These are phyloP conservation scores for Harpalus rufipes DNA, from an alignment of 2,888 invertebrate species.

Conservation along the genomic window DNA sequence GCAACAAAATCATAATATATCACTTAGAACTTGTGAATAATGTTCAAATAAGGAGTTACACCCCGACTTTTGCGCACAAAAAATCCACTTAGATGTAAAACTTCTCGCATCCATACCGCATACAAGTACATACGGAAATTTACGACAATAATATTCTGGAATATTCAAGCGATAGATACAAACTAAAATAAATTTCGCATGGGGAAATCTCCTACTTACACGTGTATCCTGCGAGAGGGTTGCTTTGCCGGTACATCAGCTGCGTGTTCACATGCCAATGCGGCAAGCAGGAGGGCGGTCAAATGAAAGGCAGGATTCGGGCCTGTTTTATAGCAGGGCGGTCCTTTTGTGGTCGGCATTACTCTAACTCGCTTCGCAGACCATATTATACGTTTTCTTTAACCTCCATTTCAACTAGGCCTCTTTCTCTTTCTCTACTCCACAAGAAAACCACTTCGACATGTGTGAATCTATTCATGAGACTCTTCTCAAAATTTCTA, in stretches of 20 bases:
- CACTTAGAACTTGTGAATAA: conserved; percentile 50
- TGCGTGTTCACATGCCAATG: conserved; percentile 60
- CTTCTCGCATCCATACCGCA: conserved; percentile 11
- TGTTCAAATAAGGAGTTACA: conserved; percentile 54
- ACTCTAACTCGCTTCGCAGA: conserved; percentile 36
- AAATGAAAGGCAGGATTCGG: conserved; percentile 50
- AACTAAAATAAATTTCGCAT: conserved; percentile 26
- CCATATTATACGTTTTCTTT: conserved; percentile 50
- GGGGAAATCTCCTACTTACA: conserved; percentile 13
- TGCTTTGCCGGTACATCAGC: conserved; percentile 37
- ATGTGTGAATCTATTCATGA: conserved; percentile 46
- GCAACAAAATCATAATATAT: conserved; percentile 55
- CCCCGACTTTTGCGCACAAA: conserved; percentile 48
- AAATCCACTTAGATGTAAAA: conserved; percentile 48
- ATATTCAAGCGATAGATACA: conserved; percentile 2
- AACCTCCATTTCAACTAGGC: conserved; percentile 42
- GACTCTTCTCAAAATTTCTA: neutral
- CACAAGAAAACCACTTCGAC: conserved; percentile 37
- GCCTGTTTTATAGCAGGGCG: conserved; percentile 59
- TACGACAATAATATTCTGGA: conserved; percentile 47
- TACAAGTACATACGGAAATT: conserved; percentile 20
- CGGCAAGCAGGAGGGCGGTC: conserved; percentile 27
- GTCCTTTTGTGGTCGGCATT: conserved; percentile 54
- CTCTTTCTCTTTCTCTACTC: conserved; percentile 19
- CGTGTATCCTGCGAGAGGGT: conserved; percentile 1